Evolutionary conservation across 2,113 vertebrate genomes (phyloP), one percentile per base, ranked within the genome.

Genomic region (Pampusana beccarii): DNA sequence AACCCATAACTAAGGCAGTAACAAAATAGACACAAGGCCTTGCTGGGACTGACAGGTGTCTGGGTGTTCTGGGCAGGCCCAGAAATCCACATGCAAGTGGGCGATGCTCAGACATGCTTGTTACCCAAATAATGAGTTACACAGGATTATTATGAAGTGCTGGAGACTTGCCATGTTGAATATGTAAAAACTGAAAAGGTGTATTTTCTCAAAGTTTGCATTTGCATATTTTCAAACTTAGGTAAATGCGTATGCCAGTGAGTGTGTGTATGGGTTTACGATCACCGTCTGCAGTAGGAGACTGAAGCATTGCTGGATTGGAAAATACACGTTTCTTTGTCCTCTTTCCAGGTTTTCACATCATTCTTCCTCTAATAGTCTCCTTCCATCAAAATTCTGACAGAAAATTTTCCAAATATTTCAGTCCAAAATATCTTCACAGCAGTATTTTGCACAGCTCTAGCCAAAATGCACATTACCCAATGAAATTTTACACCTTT

Each of bases 171-270:
- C 69, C 89, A 93, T 34, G 12, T n/a, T 72, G 86, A 79, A 75
- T 74, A 87, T 13, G 36, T 74, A 84, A 91, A 93, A 87, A 56
- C 44, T 89, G 86, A 95, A 93, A 93, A 79, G 38, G 34, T 21
- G 8, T 66, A 77, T 91, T 92, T 95, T 94, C 67, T 88, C 42
- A 8, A 94, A 86, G 91, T 93, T 90, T 78, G 25, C 31, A 78
- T 91, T 88, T 88, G 46, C 72, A 34, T 93, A 83, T 77, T 96
- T 96, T 95, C 56, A 86, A 42, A 88, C 67, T 74, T 80, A 90
- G 46, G 92, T 92, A 88, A 74, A 94, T 58, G 31, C 42, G 21
- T 66, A 29, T 78, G 42, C 72, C 64, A 88, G 54, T 1, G 1
- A 78, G 12, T 62, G 58, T n/a, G n/a, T 57, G 16, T 51, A 86